A percentile compares a stretch with the other conserved stretches of the same genome.
phyloP scores from a whole-genome alignment of 1,140 invertebrate species.

The Ridgeia piscesae region DNA sequence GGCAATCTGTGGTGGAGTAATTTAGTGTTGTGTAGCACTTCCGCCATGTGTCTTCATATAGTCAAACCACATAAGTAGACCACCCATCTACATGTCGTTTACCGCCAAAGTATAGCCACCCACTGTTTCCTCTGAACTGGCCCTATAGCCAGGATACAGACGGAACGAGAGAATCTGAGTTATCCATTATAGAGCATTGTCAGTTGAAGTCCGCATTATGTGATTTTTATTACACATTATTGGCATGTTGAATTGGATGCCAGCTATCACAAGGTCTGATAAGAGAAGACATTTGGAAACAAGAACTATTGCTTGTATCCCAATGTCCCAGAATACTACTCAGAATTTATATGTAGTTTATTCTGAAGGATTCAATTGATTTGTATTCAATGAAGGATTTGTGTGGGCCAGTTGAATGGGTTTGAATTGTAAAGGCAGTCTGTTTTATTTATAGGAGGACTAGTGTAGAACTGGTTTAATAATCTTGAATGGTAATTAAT shows the following conservation, averaged over 20 bases:
- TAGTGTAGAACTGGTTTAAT: too few species aligned
- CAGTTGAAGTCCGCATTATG: not conserved
- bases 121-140: too few species aligned
- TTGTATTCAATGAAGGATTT: not conserved
- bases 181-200: not conserved
- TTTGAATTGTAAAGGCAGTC: too few species aligned
- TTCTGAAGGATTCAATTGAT: not conserved
- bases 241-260: not conserved
- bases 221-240: not conserved
- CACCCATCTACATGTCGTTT: too few species aligned
- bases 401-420: not conserved
- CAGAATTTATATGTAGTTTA: not conserved
- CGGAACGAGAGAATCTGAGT: not conserved
- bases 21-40: too few species aligned
- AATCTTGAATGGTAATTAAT: too few species aligned
- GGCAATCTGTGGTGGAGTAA: too few species aligned
- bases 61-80: too few species aligned
- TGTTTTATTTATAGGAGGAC: too few species aligned
- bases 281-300: not conserved
- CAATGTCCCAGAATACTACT: not conserved
- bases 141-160: not conserved
- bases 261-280: not conserved
- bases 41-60: too few species aligned
- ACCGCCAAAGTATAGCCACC: not conserved
- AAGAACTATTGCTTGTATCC: not conserved